Evolutionary conservation across 2,113 vertebrate species (phyloP).

Genomic region (Myanophis thanlyinensis): DNA sequence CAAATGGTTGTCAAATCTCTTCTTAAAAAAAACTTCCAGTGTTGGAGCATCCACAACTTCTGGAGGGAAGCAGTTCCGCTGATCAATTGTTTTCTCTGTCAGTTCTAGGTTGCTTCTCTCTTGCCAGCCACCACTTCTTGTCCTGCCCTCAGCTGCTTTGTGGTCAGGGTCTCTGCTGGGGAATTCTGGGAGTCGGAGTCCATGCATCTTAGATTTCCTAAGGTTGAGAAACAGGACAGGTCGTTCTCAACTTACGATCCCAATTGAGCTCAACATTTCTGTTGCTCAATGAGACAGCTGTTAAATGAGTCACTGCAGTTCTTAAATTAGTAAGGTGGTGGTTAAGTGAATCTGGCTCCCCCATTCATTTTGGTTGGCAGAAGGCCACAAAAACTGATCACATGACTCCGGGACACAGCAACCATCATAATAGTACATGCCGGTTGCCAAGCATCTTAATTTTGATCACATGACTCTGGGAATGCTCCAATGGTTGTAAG

Average conservation of each 20-base stretch:
- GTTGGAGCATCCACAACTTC: not conserved
- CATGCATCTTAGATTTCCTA: not conserved
- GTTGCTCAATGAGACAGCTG: not conserved
- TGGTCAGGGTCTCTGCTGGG: not conserved
- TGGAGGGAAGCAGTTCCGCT: not conserved
- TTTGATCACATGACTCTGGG: not conserved
- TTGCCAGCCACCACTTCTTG: not conserved
- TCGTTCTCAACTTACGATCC: not conserved
- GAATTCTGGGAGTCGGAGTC: not conserved
- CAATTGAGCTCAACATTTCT: not conserved
- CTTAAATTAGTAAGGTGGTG: not conserved
- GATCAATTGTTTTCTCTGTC: not conserved
- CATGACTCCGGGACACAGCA: not conserved
- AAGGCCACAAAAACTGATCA: not conserved
- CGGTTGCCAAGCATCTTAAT: not conserved
- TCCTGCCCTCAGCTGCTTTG: not conserved
- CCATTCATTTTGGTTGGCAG: not conserved
- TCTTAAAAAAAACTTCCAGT: not conserved
- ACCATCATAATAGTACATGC: not conserved
- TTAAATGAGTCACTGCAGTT: not conserved
- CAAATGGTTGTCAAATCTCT: not conserved
- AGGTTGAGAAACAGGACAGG: not conserved
- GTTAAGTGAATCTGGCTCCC: not conserved
- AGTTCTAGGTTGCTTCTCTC: not conserved
- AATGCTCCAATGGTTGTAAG: not conserved